phyloP scores from a whole-genome alignment of 2,113 vertebrate species.

The Petrocephalus zakoni region DNA sequence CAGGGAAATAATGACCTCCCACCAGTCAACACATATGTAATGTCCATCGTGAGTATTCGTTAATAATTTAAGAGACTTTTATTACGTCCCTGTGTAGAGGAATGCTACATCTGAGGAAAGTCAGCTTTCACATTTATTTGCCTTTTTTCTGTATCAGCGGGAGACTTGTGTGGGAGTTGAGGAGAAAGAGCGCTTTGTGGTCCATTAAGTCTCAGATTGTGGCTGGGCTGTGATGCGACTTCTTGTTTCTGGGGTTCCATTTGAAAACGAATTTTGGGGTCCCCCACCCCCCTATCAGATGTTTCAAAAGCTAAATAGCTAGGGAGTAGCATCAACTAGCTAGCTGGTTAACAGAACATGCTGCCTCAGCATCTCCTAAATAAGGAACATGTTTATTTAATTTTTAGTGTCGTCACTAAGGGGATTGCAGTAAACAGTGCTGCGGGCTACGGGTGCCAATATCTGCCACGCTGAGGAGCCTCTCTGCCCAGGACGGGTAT shows the following conservation, averaged over 20 bases:
- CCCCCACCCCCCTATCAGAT: not conserved
- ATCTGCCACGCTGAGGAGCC: not conserved
- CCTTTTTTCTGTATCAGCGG: not conserved
- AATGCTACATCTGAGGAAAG: not conserved
- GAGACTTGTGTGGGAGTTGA: not conserved
- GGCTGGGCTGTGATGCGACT: not conserved
- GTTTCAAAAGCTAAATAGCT: not conserved
- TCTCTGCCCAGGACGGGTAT: not conserved
- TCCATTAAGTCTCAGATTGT: not conserved
- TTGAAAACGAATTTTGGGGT: not conserved
- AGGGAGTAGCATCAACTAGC: not conserved
- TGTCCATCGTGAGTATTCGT: not conserved
- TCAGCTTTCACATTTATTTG: not conserved
- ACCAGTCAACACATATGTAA: not conserved
- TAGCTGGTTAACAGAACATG: not conserved
- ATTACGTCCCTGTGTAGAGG: not conserved
- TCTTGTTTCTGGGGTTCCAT: not conserved
- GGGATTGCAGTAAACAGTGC: not conserved
- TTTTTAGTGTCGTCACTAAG: not conserved
- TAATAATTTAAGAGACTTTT: not conserved
- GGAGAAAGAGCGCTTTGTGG: not conserved
- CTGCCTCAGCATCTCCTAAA: not conserved
- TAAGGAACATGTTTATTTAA: not conserved
- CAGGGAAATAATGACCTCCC: not conserved
- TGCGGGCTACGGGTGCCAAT: not conserved